Evolutionary conservation across 2,888 invertebrate species (phyloP), one percentile per base, ranked within the genome.

Genomic region (Euzetes globulus): DNA sequence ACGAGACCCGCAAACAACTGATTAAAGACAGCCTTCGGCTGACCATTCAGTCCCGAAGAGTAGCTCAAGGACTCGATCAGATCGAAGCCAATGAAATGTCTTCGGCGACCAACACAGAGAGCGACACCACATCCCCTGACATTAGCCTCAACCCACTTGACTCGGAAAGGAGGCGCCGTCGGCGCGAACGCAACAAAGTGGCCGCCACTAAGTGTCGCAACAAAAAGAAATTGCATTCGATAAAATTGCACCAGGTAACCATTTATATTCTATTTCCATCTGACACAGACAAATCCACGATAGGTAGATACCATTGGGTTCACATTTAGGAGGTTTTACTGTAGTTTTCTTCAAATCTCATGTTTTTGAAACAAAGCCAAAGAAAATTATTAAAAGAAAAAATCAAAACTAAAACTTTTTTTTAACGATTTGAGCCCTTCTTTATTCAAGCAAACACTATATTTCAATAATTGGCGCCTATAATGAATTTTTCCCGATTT

Each of bases 151-250:
- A 84, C 29, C 4, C 27, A 1, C 29, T 29, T 1, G 63, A 63
- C 63, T 29, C 33, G 6, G 94, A 93, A 81, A 87, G 94, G 47
- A 87, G 94, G 75, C 86, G 91, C 76, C 87, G 92, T 75, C 86
- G 94, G 81, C 88, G 94, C 80, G 94, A 94, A 84, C 86, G 94
- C 79, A 94, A 94, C 84, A 94, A 94, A 85, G 91, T 94, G 78
- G 94, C 94, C 72, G 94, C 94, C 76, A 94, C 94, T 15, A 94
- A 94, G 83, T 94, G 94, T 82, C 88, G 94, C 78, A 87, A 94
- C 86, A 94, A 94, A 87, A 94, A 94, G 83, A 89, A 94, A 52
- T 92, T 93, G 82, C 88, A 91, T 78, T 93, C 92, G 1, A 89
- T 89, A 79, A 92, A 92, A 81, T 85, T 94, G 79, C 90, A 92